These are phyloP conservation scores for Corythoichthys haematopterus DNA, from an alignment of 2,113 vertebrate genomes.

Conservation along the genomic window DNA sequence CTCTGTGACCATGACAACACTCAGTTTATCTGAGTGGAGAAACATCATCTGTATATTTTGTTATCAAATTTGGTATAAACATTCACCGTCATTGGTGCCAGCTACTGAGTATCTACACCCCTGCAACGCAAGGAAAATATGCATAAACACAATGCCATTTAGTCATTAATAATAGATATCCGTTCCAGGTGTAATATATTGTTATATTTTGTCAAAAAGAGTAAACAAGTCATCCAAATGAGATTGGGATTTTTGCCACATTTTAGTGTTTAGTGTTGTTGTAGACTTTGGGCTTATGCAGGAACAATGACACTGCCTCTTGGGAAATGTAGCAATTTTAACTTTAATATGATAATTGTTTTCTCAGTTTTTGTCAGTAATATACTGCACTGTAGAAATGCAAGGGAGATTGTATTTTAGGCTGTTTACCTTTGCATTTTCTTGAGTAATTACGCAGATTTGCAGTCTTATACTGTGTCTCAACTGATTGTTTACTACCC, in stretches of 20 bases:
- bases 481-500: background rate
- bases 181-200: background rate
- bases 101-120: background rate
- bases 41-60: background rate
- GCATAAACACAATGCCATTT: background rate
- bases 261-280: conserved; percentile 15
- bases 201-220: background rate
- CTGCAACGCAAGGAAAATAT: background rate
- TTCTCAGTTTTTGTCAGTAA: conserved; percentile 10
- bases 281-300: conserved; percentile 12
- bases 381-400: background rate
- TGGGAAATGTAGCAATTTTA: conserved; percentile 17
- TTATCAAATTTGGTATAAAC: background rate
- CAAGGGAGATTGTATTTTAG: conserved; percentile 4
- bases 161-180: background rate
- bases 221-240: background rate
- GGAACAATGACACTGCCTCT: conserved; percentile 25
- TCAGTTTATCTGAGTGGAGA: background rate
- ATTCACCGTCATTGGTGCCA: background rate
- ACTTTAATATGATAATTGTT: conserved; percentile 20
- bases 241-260: conserved; percentile 10
- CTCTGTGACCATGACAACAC: background rate
- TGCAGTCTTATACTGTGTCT: background rate
- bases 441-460: background rate
- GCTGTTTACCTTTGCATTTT: conserved; percentile 7